Evolutionary conservation across 2,888 invertebrate species (phyloP), one percentile per base, ranked within the genome.

Genomic region (Caenorhabditis sp.): DNA sequence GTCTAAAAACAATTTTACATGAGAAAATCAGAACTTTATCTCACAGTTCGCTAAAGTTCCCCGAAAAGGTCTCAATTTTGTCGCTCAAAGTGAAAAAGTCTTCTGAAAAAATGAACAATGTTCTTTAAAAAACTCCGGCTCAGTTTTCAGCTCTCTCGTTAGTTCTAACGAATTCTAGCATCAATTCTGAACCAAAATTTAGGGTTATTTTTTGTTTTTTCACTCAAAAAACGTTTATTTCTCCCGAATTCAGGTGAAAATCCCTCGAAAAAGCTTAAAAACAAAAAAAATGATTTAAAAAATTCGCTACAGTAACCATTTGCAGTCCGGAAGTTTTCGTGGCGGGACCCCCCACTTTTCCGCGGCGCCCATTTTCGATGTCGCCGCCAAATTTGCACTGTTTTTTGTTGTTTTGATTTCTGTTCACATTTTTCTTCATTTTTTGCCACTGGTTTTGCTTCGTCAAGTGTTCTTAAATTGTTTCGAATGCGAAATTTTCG

Each of bases 261-360:
- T 31, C 5, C 31, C 31, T 7, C 26, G 19, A 28, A 19, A 51
- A 51, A 47, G 3, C n/a, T 26, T 14, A 61, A 61, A 63, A 63
- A 54, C 38, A 47, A 49, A 41, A 44, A 8, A 7, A 35, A 72
- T 59, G 59, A 70, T 22, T 22, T 1, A 16, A 28, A 31, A 63
- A 64, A 38, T 41, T 28, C 2, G 24, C 51, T 64, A 75, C 74
- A 38, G 74, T 75, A 75, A 31, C 26, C 51, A 26, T n/a, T 64
- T 75, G 74, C 66, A 75, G 74, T 75, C 64, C 22, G 7, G 0
- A 68, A 49, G 28, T 8, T 44, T 31, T 75, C 64, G 56, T 24
- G 26, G 12, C 59, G 75, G 24, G 58, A 76, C 75, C 68, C 47
- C n/a, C 7, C 19, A 31, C 1, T 10, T 14, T 19, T n/a, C 12